Base-by-base conservation (phyloP, 2,113 vertebrate genomes). In the Meles meles region DNA sequence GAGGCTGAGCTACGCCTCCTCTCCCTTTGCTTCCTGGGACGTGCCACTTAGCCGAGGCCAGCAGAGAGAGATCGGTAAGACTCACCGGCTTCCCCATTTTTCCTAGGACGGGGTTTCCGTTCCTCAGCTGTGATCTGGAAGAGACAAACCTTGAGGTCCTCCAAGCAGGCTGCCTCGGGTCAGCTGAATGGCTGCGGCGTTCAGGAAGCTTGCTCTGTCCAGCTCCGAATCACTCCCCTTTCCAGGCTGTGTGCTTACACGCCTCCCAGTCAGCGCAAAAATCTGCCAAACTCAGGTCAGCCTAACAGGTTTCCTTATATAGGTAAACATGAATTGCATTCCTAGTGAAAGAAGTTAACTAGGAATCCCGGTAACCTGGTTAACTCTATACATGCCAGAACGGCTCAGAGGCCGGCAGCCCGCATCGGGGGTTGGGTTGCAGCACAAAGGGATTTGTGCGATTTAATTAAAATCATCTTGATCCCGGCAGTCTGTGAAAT, bases 221-320 rank as follows among this genome's bases (percentile, higher is more conserved):
- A 93, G 94, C 90, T 96, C 97, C 7, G 61, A 92, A 94, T 97
- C 94, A 69, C 97, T 98, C 96, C 98, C 97, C 97, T 97, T 94
- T 97, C 93, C 79, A 86, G 98, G 80, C 65, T 89, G 97, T 72
- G 97, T 95, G 96, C 97, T 97, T 81, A 89, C 97, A 97, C 97
- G 98, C 97, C 97, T 97, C 95, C 85, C 94, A 59, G 82, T 52
- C 98, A 94, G 95, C 86, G 17, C 25, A 37, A 97, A 97, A 98
- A 96, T 97, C 98, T 3, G 77, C 98, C 96, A 97, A 97, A 97
- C 98, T 97, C 96, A 82, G 52, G 20, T 74, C 67, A 85, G 98
- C 18, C 97, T 59, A 96, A 98, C 99, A 98, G 98, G 98, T 99
- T 99, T 98, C 99, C 98, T 99, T 99, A 99, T 99, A 99, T 99